phyloP scores from a whole-genome alignment of 2,113 vertebrate genomes.

The Camelus bactrianus region DNA sequence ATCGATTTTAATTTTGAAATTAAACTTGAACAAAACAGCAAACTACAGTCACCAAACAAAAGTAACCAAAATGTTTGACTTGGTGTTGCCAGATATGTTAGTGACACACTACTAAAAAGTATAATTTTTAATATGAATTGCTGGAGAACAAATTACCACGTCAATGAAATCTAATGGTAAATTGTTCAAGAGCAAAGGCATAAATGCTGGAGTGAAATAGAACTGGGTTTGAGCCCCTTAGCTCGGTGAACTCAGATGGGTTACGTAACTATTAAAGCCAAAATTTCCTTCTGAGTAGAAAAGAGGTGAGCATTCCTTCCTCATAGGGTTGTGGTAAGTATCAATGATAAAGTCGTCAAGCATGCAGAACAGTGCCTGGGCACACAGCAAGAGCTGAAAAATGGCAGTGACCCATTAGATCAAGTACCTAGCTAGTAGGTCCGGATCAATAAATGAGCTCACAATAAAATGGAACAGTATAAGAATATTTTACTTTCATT shows the following conservation, averaged over 20 bases:
- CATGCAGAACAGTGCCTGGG: background rate
- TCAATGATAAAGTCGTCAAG: background rate
- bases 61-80: conserved; percentile 17
- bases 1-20: conserved; percentile 61
- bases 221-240: background rate
- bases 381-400: background rate
- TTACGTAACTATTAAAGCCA: conserved; percentile 30
- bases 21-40: conserved; percentile 56
- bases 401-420: background rate
- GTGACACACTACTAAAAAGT: background rate
- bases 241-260: background rate
- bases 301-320: background rate
- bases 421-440: background rate
- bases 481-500: conserved; percentile 40
- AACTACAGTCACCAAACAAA: background rate
- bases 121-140: conserved; percentile 35
- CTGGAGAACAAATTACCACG: conserved; percentile 51
- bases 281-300: background rate
- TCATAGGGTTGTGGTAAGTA: background rate
- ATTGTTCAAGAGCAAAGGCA: conserved; percentile 33
- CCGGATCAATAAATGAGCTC: conserved; percentile 54
- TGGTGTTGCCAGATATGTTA: conserved; percentile 11
- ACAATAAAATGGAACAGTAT: background rate
- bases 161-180: conserved; percentile 56
- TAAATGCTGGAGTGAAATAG: background rate